Base-by-base conservation (phyloP, 2,113 vertebrate species). In the Tauraco erythrolophus region DNA sequence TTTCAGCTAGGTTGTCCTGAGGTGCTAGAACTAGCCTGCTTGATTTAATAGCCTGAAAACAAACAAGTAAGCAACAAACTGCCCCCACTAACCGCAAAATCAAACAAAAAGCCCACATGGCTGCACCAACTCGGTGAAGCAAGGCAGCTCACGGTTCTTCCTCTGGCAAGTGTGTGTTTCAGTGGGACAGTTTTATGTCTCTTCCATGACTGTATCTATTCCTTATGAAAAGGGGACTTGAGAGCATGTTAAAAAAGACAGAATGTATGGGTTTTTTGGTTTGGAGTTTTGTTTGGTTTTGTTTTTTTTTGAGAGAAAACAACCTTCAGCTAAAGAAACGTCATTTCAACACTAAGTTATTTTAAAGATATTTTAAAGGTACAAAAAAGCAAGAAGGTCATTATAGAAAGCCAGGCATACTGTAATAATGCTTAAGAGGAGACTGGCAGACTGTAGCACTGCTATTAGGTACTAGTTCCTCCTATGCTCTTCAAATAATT, bases 401-500 rank as follows among this genome's bases (percentile, higher is more conserved):
- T 43, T 56, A 11, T 0, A 64, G 33, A 70, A 57, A 70, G 12
- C 8, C 7, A 2, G 45, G 45, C 37, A 84, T 43, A 80, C 17
- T 46, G 23, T 48, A 92, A 54, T 18, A 48, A 74, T n/a, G 76
- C 62, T 53, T 54, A 50, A 71, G 46, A 90, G 48, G 18, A 75
- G 53, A 56, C 56, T 17, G 77, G 86, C 69, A 87, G 76, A 65
- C 43, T 56, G 62, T 39, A 45, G 48, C 81, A 74, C 19, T 79
- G 61, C 71, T 77, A 56, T 61, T 48, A 91, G 91, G 60, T n/a
- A 66, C 56, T 18, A 66, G 76, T 33, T 93, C 57, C 80, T 91
- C 72, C 51, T 30, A 30, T 72, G 75, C 69, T 97, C 81, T 91
- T 92, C 84, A 75, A 75, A 70, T 78, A 93, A 94, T 95, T 93